phyloP scores from a whole-genome alignment of 2,113 vertebrate species.

The Anolis carolinensis region DNA sequence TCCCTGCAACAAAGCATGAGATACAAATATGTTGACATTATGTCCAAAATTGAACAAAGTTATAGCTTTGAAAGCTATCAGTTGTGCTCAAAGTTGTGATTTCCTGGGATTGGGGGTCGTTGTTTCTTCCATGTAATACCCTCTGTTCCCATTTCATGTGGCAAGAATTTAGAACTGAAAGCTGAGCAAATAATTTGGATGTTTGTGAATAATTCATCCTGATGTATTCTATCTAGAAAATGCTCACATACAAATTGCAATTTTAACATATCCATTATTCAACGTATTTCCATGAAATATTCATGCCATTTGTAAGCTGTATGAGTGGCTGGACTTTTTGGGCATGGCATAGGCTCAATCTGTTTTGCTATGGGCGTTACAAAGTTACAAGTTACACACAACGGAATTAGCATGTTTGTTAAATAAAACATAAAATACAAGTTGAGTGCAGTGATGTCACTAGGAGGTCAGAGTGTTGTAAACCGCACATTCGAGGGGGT shows the following conservation, averaged over 20 bases:
- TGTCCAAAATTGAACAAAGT: neutral
- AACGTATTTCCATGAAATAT: conserved; percentile 28
- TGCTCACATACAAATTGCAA: conserved; percentile 29
- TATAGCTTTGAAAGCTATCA: neutral
- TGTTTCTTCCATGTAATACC: neutral
- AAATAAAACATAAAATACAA: neutral
- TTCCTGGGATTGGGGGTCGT: too few relatives aligned
- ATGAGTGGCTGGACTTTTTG: neutral
- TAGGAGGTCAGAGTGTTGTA: too few relatives aligned
- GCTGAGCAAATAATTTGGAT: conserved; percentile 22
- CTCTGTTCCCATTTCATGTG: conserved; percentile 18
- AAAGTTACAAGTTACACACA: neutral
- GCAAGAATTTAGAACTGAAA: conserved; percentile 25
- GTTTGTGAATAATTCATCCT: conserved; percentile 39
- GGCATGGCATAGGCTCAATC: neutral
- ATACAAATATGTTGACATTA: neutral
- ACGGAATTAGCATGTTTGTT: neutral
- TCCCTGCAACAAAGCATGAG: neutral
- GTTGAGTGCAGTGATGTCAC: too few relatives aligned
- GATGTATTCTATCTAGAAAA: conserved; percentile 1
- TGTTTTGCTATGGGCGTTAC: conserved; percentile 11
- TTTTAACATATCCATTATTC: conserved; percentile 43
- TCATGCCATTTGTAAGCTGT: conserved; percentile 27
- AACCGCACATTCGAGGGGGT: too few relatives aligned
- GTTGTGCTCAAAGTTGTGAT: neutral